phyloP scores from a whole-genome alignment of 64 coral and sea anemone species.

The Stichodactyla helianthus region DNA sequence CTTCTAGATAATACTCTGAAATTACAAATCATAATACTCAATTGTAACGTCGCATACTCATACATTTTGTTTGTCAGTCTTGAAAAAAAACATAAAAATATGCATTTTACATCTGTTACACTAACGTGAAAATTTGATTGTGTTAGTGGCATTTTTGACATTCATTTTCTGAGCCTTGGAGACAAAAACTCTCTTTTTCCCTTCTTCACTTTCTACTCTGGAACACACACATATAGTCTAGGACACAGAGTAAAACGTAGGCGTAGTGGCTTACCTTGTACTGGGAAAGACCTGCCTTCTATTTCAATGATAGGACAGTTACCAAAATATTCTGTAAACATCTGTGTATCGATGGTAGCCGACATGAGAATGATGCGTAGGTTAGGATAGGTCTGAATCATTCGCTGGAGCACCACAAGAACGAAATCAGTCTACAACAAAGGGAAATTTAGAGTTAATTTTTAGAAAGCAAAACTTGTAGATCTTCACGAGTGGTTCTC shows the following conservation, averaged over 20 bases:
- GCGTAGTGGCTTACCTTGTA: slow-evolving; percentile 65
- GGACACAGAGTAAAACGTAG: too few relatives aligned
- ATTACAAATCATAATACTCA: not conserved
- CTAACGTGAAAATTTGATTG: too few relatives aligned
- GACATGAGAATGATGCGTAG: slow-evolving; percentile 95
- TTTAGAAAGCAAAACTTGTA: not conserved
- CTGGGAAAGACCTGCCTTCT: slow-evolving; percentile 88
- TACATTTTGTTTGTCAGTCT: not conserved
- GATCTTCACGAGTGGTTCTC: too few relatives aligned
- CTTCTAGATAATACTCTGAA: slow-evolving; percentile 94
- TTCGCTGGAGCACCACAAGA: slow-evolving; percentile 78
- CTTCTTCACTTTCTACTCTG: too few relatives aligned
- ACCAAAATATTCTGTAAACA: slow-evolving; percentile 97
- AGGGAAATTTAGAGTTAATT: not conserved
- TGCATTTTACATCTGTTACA: too few relatives aligned
- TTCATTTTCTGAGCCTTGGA: too few relatives aligned
- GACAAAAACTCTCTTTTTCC: too few relatives aligned
- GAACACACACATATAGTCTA: too few relatives aligned
- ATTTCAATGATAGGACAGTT: slow-evolving; percentile 94
- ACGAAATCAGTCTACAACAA: slow-evolving; percentile 80
- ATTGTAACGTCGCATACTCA: not conserved
- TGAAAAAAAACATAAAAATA: too few relatives aligned
- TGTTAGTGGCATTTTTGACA: too few relatives aligned
- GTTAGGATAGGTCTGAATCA: slow-evolving; percentile 83
- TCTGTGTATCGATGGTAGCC: slow-evolving; percentile 92